These are phyloP conservation scores for Geotria australis DNA, from an alignment of 2,797 vertebrate species.

Conservation along the genomic window DNA sequence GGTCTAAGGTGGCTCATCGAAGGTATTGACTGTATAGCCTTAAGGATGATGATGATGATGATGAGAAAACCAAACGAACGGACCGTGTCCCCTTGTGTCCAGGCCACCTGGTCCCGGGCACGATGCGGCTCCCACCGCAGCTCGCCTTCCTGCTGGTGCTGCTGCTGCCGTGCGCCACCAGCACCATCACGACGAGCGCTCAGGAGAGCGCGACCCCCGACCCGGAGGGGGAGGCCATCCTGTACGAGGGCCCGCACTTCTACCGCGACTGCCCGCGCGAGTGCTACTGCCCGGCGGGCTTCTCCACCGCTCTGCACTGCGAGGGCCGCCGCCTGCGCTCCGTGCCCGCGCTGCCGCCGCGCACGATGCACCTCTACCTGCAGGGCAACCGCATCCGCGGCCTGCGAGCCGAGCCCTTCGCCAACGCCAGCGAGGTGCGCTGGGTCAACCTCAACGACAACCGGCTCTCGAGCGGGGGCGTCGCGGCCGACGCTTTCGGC, in stretches of 20 bases:
- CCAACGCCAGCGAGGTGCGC: slow-evolving; percentile 38
- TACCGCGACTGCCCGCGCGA: slow-evolving; percentile 54
- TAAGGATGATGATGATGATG: no score
- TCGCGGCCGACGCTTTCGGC: slow-evolving; percentile 52
- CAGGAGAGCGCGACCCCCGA: no score
- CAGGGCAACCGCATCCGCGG: slow-evolving; percentile 87
- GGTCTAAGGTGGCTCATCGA: no score
- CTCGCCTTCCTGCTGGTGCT: no score
- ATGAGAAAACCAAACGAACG: no score
- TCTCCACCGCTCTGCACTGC: slow-evolving; percentile 62
- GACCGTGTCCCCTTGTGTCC: no score
- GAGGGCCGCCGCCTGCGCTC: slow-evolving; percentile 72
- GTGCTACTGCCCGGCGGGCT: slow-evolving; percentile 41
- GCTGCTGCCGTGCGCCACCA: no score
- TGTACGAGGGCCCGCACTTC: not conserved
- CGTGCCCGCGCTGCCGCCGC: slow-evolving; percentile 41
- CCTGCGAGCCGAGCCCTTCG: slow-evolving; percentile 41
- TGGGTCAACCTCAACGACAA: slow-evolving; percentile 94
- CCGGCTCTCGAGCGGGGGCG: slow-evolving; percentile 26
- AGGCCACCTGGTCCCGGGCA: no score
- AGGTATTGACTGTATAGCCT: no score
- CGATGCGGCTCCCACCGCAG: no score
- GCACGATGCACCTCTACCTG: slow-evolving; percentile 65
- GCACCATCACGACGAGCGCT: no score
- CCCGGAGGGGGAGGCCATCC: not conserved